A percentile compares a stretch with the other conserved stretches of the same genome.
phyloP scores from a whole-genome alignment of 2,888 invertebrate genomes.

The Rhingia rostrata region DNA sequence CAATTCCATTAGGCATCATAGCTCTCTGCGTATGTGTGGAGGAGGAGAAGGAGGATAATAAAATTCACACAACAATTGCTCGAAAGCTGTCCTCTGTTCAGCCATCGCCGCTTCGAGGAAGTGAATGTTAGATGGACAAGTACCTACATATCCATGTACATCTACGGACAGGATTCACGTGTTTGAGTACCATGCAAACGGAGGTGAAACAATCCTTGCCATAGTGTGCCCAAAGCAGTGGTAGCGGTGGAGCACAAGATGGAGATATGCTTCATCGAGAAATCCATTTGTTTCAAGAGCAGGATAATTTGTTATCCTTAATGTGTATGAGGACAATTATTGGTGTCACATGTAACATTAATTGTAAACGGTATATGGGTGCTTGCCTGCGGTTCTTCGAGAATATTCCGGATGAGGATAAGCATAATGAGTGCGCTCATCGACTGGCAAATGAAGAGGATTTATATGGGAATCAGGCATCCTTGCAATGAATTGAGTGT shows the following conservation, averaged over 20 bases:
- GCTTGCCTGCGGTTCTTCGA: slow-evolving; percentile 2
- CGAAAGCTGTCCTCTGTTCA: slow-evolving; percentile 31
- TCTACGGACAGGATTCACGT: slow-evolving; percentile 12
- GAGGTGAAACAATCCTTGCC: slow-evolving; percentile 1
- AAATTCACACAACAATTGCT: slow-evolving; percentile 39
- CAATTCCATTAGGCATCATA: slow-evolving; percentile 22
- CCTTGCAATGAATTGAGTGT: too few species aligned
- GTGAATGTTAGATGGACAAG: slow-evolving; percentile 39
- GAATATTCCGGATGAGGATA: background rate
- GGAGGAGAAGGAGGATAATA: slow-evolving; percentile 20
- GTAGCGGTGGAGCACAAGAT: background rate
- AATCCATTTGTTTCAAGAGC: slow-evolving; percentile 47
- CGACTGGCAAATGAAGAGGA: slow-evolving; percentile 14
- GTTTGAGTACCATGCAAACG: background rate
- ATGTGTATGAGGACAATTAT: slow-evolving; percentile 63
- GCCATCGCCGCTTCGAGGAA: slow-evolving; percentile 19
- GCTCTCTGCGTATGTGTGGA: background rate
- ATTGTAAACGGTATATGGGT: slow-evolving; percentile 45
- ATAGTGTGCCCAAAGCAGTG: background rate
- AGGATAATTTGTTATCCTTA: slow-evolving; percentile 57
- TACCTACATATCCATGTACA: slow-evolving; percentile 28
- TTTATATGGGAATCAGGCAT: background rate
- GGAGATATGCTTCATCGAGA: slow-evolving; percentile 37
- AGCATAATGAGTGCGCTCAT: slow-evolving; percentile 14
- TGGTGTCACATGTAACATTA: slow-evolving; percentile 51